phyloP scores from a whole-genome alignment of 2,888 invertebrate genomes.

The Galerucella calmariensis region DNA sequence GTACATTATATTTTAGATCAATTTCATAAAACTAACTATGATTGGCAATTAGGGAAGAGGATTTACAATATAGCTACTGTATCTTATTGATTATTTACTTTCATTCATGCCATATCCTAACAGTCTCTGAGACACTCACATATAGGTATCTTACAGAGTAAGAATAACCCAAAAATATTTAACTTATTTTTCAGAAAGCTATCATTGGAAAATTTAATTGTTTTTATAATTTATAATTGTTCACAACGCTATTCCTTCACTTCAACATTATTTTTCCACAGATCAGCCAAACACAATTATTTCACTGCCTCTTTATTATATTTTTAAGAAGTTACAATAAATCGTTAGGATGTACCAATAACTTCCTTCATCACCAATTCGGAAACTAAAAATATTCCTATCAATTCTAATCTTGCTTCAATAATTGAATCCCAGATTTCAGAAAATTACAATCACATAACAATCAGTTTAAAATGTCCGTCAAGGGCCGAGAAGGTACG shows the following conservation, averaged over 20 bases:
- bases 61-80: slow-evolving; percentile 23
- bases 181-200: background rate
- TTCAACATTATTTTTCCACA: background rate
- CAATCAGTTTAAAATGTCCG: no score
- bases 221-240: background rate
- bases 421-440: no score
- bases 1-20: slow-evolving; percentile 30
- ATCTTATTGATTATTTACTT: slow-evolving; percentile 25
- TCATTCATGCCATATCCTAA: slow-evolving; percentile 30
- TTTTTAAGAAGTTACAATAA: no score
- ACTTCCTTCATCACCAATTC: no score
- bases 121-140: slow-evolving; percentile 20
- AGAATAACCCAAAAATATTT: slow-evolving; percentile 12
- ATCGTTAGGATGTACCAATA: no score
- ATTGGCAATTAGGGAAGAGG: slow-evolving; percentile 35
- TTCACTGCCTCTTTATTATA: no score
- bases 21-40: slow-evolving; percentile 33
- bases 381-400: no score
- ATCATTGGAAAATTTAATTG: background rate
- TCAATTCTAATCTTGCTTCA: no score
- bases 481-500: no score
- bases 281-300: no score
- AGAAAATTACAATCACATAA: no score
- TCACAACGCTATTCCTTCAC: background rate
- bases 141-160: slow-evolving; percentile 1